These are phyloP conservation scores for Orthonychiurus folsomi DNA, from an alignment of 2,888 invertebrate species.

Conservation along the genomic window DNA sequence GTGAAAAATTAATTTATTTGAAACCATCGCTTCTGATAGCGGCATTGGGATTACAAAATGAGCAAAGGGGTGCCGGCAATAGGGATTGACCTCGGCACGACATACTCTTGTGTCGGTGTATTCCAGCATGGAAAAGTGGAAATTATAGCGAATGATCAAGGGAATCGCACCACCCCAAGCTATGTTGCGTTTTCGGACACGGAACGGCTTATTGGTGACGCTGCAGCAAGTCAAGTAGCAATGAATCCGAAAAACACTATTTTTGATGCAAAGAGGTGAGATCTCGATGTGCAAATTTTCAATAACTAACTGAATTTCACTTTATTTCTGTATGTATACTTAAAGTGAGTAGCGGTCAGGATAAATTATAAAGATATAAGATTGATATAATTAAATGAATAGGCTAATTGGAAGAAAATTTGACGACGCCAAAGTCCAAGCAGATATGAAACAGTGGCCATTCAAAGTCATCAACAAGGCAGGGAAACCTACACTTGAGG, in stretches of 20 bases:
- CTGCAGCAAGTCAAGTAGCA: background rate
- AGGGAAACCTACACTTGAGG: background rate
- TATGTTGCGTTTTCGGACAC: background rate
- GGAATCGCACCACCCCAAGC: background rate
- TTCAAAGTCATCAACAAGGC: background rate
- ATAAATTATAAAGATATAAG: too few relatives aligned
- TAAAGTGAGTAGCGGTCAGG: too few relatives aligned
- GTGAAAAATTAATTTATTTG: too few relatives aligned
- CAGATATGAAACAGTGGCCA: background rate
- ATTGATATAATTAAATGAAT: too few relatives aligned
- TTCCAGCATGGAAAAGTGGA: background rate
- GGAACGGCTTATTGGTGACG: conserved; percentile 1
- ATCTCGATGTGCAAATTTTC: too few relatives aligned
- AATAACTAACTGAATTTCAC: background rate
- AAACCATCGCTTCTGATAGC: too few relatives aligned
- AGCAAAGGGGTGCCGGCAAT: background rate
- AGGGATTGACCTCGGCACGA: background rate
- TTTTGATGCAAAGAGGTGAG: conserved; percentile 51
- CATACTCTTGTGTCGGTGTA: background rate
- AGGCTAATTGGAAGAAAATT: background rate
- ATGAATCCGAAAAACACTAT: background rate
- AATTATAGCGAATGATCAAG: background rate
- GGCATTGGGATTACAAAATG: background rate
- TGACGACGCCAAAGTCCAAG: background rate
- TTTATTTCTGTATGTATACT: too few relatives aligned